Base-by-base conservation (phyloP, 2,797 vertebrate species). In the Spinibarbus caldwelli region DNA sequence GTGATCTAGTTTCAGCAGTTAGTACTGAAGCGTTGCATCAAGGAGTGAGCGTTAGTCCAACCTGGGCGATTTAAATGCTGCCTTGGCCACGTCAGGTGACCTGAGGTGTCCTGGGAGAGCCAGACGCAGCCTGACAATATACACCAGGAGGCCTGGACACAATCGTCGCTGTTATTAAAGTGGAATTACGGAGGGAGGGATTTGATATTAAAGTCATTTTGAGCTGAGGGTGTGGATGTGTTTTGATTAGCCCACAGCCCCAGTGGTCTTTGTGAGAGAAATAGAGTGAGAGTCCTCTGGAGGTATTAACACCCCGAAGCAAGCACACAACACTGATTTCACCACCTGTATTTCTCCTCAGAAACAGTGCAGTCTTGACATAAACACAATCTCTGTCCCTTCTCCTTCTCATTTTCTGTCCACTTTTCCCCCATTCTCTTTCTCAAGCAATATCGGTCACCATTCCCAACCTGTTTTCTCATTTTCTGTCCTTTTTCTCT, bases 341-440 rank as follows among this genome's bases (percentile, higher is more conserved):
- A 64, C 73, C 76, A 59, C 62, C 86, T 84, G 82, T 57, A 76
- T 70, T 78, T 80, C 70, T 77, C 87, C 85, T 34, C 78, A 11
- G 15, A 84, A 83, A 90, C 84, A 43, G 36, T 38, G 62, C 79
- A 87, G 78, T 89, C 88, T 86, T 84, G 87, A 90, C 91, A 92
- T 88, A 91, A 87, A 82, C 90, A 86, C 81, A 80, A 49, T 80
- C 26, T 76, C 45, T 80, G 70, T 80, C 43, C 59, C 36, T 34
- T 64, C 29, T 66, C 29, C 21, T 78, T 77, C 54, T 73, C 15
- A 78, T 86, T 86, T 59, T 70, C 31, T 59, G 54, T 31, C 26
- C 23, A 21, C 66, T 59, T 66, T 10, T 26, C 21, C 17, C 34
- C 29, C 5, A n/a, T 70, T 78, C 49, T 73, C 23, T 23, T 66